Conservation (phyloP, 2,797 vertebrate genomes). For the Eleutherodactylus coqui region DNA sequence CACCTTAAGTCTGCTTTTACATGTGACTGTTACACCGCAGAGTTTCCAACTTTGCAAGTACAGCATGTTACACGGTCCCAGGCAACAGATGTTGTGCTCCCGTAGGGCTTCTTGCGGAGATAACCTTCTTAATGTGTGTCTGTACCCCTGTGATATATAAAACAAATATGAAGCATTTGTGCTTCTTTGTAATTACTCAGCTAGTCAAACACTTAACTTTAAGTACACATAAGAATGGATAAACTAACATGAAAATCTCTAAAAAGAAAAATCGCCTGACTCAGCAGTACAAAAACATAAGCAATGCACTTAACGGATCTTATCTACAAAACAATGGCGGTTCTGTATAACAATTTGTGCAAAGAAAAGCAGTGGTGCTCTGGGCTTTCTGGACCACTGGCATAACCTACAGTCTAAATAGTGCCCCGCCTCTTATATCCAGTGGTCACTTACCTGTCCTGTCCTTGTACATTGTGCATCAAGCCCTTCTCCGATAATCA, state of each 20-base stretch:
- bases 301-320: neutral
- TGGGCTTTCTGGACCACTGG: neutral
- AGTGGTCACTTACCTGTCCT: no score
- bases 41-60: constrained; percentile 3
- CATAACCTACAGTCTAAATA: no score
- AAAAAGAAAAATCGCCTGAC: neutral
- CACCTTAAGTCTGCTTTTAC: neutral
- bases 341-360: neutral
- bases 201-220: constrained; percentile 14
- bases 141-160: neutral
- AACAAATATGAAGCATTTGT: constrained; percentile 29
- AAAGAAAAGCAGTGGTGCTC: neutral
- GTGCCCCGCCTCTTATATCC: no score
- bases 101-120: neutral
- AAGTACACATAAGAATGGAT: constrained; percentile 8
- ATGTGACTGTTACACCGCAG: neutral
- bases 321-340: neutral
- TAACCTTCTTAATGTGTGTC: constrained; percentile 23
- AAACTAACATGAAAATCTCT: neutral
- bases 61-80: constrained; percentile 14
- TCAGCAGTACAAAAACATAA: neutral
- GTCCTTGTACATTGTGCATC: no score
- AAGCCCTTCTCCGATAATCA: no score
- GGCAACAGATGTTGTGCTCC: constrained; percentile 11
- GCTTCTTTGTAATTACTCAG: constrained; percentile 24